phyloP scores from a whole-genome alignment of 2,797 vertebrate genomes.

The Kryptopterus vitreolus region DNA sequence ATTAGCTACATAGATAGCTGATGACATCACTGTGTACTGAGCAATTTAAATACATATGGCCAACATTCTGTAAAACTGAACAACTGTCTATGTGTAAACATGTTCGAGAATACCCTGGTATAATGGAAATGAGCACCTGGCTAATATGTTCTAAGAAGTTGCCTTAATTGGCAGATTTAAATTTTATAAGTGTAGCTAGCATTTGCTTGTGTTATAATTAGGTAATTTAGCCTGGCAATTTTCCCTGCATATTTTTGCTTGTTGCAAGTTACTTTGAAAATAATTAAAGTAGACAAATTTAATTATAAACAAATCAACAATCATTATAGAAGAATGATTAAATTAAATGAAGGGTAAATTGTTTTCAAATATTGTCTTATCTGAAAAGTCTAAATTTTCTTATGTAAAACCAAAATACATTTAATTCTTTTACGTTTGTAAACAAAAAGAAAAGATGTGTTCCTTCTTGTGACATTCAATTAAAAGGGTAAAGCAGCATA shows the following conservation, averaged over 20 bases:
- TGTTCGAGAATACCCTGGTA: neutral
- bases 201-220: neutral
- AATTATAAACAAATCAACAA: neutral
- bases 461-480: neutral
- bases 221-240: neutral
- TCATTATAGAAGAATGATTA: neutral
- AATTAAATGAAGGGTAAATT: neutral
- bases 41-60: neutral
- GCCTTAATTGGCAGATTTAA: neutral
- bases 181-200: neutral
- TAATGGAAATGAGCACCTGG: too few species aligned
- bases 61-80: neutral
- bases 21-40: conserved; percentile 8
- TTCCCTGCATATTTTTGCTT: neutral
- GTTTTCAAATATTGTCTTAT: neutral
- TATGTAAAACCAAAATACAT: neutral
- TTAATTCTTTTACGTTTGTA: neutral
- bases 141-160: neutral
- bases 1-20: neutral
- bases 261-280: neutral
- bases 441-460: neutral
- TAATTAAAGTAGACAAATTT: neutral
- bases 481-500: neutral
- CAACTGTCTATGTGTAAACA: neutral
- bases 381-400: neutral